A percentile compares a stretch with the other conserved stretches of the same genome.
Conservation (phyloP, 2,888 invertebrate species). For the Leptinotarsa peninsularis region DNA sequence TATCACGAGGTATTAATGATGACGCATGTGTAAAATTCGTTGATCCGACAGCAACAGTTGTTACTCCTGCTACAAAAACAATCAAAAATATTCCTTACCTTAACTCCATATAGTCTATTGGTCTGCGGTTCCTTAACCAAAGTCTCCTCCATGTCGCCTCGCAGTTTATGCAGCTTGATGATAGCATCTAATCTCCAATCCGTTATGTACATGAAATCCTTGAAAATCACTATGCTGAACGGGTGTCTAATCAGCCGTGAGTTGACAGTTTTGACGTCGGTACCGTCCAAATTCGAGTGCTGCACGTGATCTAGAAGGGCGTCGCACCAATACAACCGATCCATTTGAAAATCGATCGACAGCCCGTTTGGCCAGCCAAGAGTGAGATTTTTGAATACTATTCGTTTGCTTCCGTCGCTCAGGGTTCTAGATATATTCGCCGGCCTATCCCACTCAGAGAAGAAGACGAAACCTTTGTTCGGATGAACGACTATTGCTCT, state of each 20-base stretch:
- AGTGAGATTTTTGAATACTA: constrained; percentile 90
- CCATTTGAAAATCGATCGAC: constrained; percentile 88
- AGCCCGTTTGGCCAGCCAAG: constrained; percentile 98
- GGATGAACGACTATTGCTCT: constrained; percentile 97
- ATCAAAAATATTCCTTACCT: constrained; percentile 65
- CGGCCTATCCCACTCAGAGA: constrained; percentile 96
- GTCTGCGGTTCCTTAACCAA: constrained; percentile 90
- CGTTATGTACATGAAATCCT: constrained; percentile 94
- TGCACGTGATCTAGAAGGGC: constrained; percentile 96
- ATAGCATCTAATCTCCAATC: constrained; percentile 98
- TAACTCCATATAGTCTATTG: constrained; percentile 91
- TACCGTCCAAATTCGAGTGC: constrained; percentile 91
- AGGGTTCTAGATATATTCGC: constrained; percentile 95
- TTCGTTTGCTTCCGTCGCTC: constrained; percentile 87
- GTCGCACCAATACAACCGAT: constrained; percentile 97
- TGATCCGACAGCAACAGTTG: not conserved
- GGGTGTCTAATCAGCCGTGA: constrained; percentile 89
- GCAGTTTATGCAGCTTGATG: constrained; percentile 87
- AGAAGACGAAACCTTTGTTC: constrained; percentile 92
- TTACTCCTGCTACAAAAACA: not conserved
- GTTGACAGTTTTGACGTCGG: constrained; percentile 89
- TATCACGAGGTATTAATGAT: no score
- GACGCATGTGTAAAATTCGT: not conserved
- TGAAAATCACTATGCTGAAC: constrained; percentile 90
- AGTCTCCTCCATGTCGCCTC: constrained; percentile 88